Conservation (phyloP, 2,113 vertebrate genomes). For the Toxotes jaculatrix region DNA sequence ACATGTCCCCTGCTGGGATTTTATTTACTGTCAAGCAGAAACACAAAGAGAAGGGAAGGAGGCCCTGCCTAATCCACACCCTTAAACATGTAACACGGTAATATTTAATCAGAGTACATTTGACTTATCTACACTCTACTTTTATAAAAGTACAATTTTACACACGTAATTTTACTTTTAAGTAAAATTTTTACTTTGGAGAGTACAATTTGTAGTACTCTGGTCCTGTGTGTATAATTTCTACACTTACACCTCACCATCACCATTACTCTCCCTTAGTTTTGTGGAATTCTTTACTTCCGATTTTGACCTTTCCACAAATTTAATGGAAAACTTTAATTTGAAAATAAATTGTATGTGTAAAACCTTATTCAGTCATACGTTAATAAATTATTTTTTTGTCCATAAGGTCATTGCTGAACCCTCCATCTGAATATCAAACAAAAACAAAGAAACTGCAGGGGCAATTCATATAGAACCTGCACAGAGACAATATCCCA, state of each 20-base stretch:
- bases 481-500: conserved; percentile 55
- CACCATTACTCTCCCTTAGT: neutral
- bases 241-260: neutral
- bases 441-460: conserved; percentile 41
- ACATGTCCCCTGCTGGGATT: too few species aligned
- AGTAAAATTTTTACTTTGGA: neutral
- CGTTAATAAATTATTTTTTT: neutral
- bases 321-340: neutral
- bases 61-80: too few species aligned
- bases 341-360: neutral
- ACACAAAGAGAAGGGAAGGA: too few species aligned
- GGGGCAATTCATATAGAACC: conserved; percentile 29
- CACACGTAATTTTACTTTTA: too few species aligned
- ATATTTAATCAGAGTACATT: too few species aligned
- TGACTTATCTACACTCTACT: neutral
- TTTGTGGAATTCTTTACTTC: neutral
- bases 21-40: too few species aligned
- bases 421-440: conserved; percentile 28
- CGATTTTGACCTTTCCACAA: neutral
- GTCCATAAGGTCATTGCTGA: neutral
- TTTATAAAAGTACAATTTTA: neutral
- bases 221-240: neutral
- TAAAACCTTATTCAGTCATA: neutral
- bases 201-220: neutral
- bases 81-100: too few species aligned